phyloP scores from a whole-genome alignment of 2,888 invertebrate genomes.

The Oxystoma pomonae region DNA sequence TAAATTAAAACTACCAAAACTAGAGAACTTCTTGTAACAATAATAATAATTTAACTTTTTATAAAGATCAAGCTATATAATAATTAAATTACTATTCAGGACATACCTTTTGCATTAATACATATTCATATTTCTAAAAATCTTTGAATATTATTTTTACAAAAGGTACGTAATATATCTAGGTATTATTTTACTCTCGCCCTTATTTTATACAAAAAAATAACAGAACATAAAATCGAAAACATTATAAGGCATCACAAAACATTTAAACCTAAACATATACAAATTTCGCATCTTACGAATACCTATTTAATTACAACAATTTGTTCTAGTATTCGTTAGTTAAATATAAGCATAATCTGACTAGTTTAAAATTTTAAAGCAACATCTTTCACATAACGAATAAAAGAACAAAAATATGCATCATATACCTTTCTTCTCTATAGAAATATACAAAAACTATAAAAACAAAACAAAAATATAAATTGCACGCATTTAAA shows the following conservation, averaged over 20 bases:
- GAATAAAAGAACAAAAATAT: neutral
- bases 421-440: neutral
- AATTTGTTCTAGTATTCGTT: neutral
- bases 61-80: neutral
- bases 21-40: slow-evolving; percentile 9
- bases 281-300: neutral
- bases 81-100: neutral
- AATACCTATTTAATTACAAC: neutral
- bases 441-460: neutral
- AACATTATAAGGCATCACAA: neutral
- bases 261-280: neutral
- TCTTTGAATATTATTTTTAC: neutral
- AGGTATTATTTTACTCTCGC: neutral
- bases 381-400: neutral
- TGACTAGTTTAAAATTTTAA: neutral
- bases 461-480: neutral
- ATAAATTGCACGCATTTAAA: neutral
- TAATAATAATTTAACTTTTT: slow-evolving; percentile 9
- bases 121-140: neutral
- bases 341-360: neutral
- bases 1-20: slow-evolving; percentile 11
- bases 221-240: neutral
- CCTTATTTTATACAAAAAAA: neutral
- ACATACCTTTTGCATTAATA: neutral
- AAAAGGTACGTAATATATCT: no score